Percentiles rank a stretch among this genome's conserved stretches.
phyloP scores from a whole-genome alignment of 2,113 vertebrate species.

The Zootoca vivipara region DNA sequence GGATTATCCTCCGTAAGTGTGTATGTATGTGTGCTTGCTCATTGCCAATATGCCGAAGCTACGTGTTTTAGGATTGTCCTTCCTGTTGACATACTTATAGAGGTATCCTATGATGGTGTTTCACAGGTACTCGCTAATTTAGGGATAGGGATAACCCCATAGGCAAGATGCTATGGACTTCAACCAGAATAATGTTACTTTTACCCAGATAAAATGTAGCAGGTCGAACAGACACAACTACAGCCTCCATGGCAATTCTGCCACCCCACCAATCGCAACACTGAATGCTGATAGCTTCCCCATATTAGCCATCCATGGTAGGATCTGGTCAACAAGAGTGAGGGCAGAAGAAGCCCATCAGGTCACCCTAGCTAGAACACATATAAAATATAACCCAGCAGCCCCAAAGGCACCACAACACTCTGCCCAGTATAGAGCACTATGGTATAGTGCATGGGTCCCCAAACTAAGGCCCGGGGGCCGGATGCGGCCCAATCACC shows the following conservation, averaged over 20 bases:
- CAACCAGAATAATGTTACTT: background rate
- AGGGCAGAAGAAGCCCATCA: background rate
- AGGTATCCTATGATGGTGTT: background rate
- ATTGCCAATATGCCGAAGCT: background rate
- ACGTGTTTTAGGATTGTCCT: background rate
- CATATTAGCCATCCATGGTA: background rate
- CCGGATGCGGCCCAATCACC: too few species aligned
- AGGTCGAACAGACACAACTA: background rate
- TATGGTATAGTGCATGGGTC: background rate
- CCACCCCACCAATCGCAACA: too few species aligned
- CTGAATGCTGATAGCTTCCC: background rate
- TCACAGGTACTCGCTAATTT: background rate
- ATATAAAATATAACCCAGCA: background rate
- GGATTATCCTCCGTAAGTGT: constrained; percentile 93
- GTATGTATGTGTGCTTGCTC: background rate
- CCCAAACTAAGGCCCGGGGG: too few species aligned
- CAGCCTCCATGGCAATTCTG: background rate
- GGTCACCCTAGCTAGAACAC: background rate
- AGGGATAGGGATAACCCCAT: too few species aligned
- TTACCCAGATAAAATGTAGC: background rate
- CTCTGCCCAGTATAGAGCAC: background rate
- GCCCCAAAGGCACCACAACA: background rate
- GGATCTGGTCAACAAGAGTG: background rate
- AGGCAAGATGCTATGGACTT: background rate
- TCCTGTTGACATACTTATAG: background rate